A percentile compares a stretch with the other conserved stretches of the same genome.
Evolutionary conservation across 2,113 vertebrate species (phyloP).

Genomic region (Danio rerio): DNA sequence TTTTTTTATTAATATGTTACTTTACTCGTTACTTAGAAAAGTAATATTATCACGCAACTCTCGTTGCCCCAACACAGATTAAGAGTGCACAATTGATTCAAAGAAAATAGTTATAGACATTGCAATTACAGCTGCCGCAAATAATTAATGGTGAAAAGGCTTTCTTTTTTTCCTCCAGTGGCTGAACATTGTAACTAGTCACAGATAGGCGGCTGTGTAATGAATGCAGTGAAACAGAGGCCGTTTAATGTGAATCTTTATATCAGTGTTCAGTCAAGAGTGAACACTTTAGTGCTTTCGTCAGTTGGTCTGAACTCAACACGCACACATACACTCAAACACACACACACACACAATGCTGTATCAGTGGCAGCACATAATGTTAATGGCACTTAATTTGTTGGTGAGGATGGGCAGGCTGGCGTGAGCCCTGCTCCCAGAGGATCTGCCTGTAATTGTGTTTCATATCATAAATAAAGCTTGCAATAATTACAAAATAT

Average conservation of each 20-base stretch:
- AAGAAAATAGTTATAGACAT: neutral
- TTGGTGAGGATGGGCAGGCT: constrained; percentile 22
- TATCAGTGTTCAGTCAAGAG: neutral
- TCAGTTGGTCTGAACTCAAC: constrained; percentile 17
- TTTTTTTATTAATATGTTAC: too few species aligned
- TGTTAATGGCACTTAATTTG: constrained; percentile 46
- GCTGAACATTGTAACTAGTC: neutral
- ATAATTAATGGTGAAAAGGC: neutral
- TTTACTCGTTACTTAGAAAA: too few species aligned
- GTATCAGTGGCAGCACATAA: constrained; percentile 35
- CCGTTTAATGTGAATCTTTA: neutral
- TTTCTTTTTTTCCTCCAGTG: neutral
- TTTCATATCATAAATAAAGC: constrained; percentile 34
- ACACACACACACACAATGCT: neutral
- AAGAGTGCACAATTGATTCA: neutral
- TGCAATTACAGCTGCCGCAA: neutral
- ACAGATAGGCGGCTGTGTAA: neutral
- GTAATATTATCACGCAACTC: too few species aligned
- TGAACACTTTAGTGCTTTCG: constrained; percentile 5
- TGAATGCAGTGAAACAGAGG: constrained; percentile 5
- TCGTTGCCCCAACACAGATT: neutral
- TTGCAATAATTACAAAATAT: constrained; percentile 47
- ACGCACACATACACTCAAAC: constrained; percentile 10
- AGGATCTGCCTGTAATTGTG: constrained; percentile 37
- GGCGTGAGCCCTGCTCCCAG: constrained; percentile 28